Base-by-base conservation (phyloP, 1,140 invertebrate species). In the Pollicipes pollicipes region DNA sequence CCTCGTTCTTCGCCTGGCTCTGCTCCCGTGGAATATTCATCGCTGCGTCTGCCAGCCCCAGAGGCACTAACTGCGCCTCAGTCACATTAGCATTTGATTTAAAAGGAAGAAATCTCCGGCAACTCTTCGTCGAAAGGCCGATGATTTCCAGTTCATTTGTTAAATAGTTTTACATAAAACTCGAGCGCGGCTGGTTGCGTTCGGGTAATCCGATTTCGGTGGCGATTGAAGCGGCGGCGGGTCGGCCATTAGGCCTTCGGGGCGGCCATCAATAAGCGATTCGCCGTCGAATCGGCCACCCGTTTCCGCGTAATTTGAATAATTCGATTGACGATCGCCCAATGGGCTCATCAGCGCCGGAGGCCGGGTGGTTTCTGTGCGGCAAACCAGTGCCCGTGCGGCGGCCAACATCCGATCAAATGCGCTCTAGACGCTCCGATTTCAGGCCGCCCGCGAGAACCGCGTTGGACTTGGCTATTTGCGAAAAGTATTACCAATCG, bases 111-210 rank as follows among this genome's bases (percentile, higher is more conserved):
- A 58, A 10, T 58, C 45, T 10, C 21, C 45, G 45, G 45, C 45
- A 21, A 58, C 13, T 58, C 45, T 58, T 21, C 45, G 45, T 21
- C 24, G 45, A 58, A 58, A 21, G 13, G 45, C 45, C 45, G 45
- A 58, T 21, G 10, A 24, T 58, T 58, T 58, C 45, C 45, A 58
- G 45, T 58, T 58, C 45, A 58, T 58, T 58, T 58, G 45, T 58
- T 58, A 58, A 58, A 58, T 58, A 58, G 45, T 58, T 58, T 58
- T 58, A 21, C 45, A 58, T 58, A 58, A 58, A 58, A 58, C 45
- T 58, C 45, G 45, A 10, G 8, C 45, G 45, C 21, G 45, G 45
- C 45, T 10, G 45, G 2, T 21, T 10, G 45, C 45, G 45, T 21
- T 58, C 45, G 45, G 45, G 45, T 58, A 58, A 58, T 58, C 45